Percentiles rank a stretch among this genome's conserved stretches.
Evolutionary conservation across 2,113 vertebrate species (phyloP).

Genomic region (Anguilla japonica): DNA sequence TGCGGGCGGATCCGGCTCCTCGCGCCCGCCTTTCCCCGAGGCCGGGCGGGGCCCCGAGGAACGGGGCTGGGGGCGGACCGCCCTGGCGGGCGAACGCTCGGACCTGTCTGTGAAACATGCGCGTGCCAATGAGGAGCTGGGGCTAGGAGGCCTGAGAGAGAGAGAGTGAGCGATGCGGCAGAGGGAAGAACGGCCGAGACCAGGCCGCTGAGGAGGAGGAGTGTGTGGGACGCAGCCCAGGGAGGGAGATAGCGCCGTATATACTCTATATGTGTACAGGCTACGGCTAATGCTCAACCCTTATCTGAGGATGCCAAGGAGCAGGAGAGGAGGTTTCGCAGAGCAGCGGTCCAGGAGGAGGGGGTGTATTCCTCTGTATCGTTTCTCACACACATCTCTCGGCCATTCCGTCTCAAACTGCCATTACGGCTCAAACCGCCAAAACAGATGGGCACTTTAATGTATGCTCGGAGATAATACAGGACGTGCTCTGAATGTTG

Average conservation of each 20-base stretch:
- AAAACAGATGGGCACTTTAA: conserved; percentile 19
- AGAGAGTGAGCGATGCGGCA: not conserved
- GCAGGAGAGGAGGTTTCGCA: not conserved
- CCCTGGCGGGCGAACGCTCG: not conserved
- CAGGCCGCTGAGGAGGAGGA: not conserved
- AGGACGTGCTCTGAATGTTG: not conserved
- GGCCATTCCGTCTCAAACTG: not conserved
- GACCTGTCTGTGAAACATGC: not conserved
- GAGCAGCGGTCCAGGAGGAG: not conserved
- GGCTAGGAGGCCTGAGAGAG: not conserved
- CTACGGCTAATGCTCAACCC: not conserved
- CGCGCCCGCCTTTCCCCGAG: not conserved
- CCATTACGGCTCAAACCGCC: not conserved
- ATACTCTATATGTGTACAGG: conserved; percentile 16
- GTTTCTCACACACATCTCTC: not conserved
- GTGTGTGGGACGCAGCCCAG: conserved; percentile 21
- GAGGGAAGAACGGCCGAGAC: not conserved
- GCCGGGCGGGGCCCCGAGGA: too few relatives aligned
- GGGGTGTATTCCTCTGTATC: not conserved
- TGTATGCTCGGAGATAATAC: conserved; percentile 7
- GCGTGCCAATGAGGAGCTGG: not conserved
- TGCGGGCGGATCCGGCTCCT: not conserved
- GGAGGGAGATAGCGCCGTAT: conserved; percentile 27
- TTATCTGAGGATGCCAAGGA: not conserved
- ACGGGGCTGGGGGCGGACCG: not conserved